Conservation (phyloP, 2,888 invertebrate genomes). For the Plebejus argus region DNA sequence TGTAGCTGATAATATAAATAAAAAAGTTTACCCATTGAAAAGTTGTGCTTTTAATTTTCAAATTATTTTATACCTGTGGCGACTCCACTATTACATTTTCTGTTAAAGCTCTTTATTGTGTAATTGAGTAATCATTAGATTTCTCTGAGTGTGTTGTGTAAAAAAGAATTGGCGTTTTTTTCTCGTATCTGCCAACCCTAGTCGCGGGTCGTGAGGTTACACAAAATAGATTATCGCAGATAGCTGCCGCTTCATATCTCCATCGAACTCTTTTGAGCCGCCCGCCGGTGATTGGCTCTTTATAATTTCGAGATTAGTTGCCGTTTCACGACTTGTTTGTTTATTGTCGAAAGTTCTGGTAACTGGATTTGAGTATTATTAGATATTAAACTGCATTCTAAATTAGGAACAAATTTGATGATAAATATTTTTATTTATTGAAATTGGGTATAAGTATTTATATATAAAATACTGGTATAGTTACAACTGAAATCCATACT, state of each 20-base stretch:
- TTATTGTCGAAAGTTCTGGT: slow-evolving; percentile 19
- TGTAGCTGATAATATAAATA: no score
- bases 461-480: neutral
- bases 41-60: no score
- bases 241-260: slow-evolving; percentile 63
- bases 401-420: neutral
- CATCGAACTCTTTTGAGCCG: slow-evolving; percentile 65
- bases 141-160: no score
- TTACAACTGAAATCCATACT: neutral
- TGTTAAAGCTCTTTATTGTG: no score
- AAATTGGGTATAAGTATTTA: neutral
- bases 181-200: neutral
- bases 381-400: neutral
- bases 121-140: no score
- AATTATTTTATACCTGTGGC: no score
- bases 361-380: neutral
- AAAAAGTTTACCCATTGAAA: no score
- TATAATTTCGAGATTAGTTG: slow-evolving; percentile 40
- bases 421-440: neutral
- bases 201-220: slow-evolving; percentile 74
- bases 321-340: slow-evolving; percentile 32
- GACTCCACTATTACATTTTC: no score
- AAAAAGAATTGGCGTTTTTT: no score
- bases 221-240: slow-evolving; percentile 76
- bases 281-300: slow-evolving; percentile 53